Base-by-base conservation (phyloP, 2,797 vertebrate species). In the Sternarchorhynchus goeldii region DNA sequence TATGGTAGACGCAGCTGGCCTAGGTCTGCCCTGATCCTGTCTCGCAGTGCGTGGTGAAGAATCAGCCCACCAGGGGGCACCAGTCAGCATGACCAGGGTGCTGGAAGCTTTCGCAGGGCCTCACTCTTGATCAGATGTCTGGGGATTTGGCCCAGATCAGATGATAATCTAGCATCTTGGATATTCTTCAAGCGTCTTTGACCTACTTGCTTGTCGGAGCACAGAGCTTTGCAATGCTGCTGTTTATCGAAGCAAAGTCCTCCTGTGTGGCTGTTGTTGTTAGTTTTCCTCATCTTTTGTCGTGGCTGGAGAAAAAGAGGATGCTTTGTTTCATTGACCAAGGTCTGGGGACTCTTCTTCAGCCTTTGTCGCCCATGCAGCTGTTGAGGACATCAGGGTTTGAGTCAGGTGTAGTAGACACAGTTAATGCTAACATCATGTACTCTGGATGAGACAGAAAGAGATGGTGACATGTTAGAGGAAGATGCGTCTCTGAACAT, bases 141-240 rank as follows among this genome's bases (percentile, higher is more conserved):
- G 4, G 60, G 36, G 25, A 71, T 82, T 65, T 78, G 75, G 67
- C 77, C 75, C 82, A 83, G 63, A 83, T 82, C 70, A 75, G 77
- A 29, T 78, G 55, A 78, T 67, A 77, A 50, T 50, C 36, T 76
- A 31, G 60, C 29, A 57, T 75, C 56, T 71, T 66, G 34, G 68
- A 76, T 82, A 39, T 82, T 45, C 36, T 31, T 82, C 73, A 66
- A 39, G 78, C 50, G 36, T 75, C 66, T 75, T 66, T 86, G 84
- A 86, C 84, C 83, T 73, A 86, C 73, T 83, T 88, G 53, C 57
- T 67, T 62, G 60, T 81, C 16, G 8, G 25, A 72, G 65, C 20
- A 36, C 65, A 74, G 72, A 76, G 1, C 68, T 32, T 0, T 3
- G 58, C 50, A 59, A 14, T 21, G 71, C 63, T 21, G 10, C 10